Evolutionary conservation across 1,140 invertebrate species (phyloP).

Genomic region (Hermetia illucens): DNA sequence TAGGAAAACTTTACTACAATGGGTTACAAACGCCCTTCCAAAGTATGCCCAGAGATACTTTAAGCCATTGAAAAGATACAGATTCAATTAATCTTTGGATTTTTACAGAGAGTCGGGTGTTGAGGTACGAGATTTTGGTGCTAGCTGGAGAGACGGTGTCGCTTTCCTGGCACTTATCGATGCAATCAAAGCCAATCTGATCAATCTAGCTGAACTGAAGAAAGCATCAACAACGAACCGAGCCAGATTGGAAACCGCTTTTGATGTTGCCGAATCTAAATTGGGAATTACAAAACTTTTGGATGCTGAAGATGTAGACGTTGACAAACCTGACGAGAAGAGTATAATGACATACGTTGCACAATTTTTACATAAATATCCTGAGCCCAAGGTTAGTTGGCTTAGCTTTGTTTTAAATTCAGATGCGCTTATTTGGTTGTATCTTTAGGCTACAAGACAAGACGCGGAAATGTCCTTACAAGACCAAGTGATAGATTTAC

Average conservation of each 20-base stretch:
- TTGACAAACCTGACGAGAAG: slow-evolving; percentile 92
- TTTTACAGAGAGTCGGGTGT: slow-evolving; percentile 65
- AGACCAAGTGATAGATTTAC: slow-evolving; percentile 62
- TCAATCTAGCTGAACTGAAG: slow-evolving; percentile 70
- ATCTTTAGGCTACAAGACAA: slow-evolving; percentile 36
- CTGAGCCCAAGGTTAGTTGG: slow-evolving; percentile 51
- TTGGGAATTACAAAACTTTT: slow-evolving; percentile 85
- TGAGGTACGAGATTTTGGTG: slow-evolving; percentile 86
- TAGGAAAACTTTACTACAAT: slow-evolving; percentile 81
- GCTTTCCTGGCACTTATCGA: slow-evolving; percentile 95
- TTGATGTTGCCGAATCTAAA: slow-evolving; percentile 82
- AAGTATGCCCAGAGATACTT: slow-evolving; percentile 46
- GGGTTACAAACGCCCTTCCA: slow-evolving; percentile 86
- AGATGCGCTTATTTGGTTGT: slow-evolving; percentile 3
- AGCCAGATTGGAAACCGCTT: slow-evolving; percentile 80
- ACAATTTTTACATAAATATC: slow-evolving; percentile 93
- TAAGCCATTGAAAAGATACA: slow-evolving; percentile 6
- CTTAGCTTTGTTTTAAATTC: background rate
- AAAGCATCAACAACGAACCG: slow-evolving; percentile 57
- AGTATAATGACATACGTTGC: slow-evolving; percentile 99
- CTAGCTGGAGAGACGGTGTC: slow-evolving; percentile 92
- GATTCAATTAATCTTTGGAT: background rate
- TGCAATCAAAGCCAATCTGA: slow-evolving; percentile 82
- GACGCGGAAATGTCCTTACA: slow-evolving; percentile 62
- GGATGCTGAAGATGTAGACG: slow-evolving; percentile 95